A percentile compares a stretch with the other conserved stretches of the same genome.
Evolutionary conservation across 2,113 vertebrate species (phyloP).

Genomic region (Menidia beryllina): DNA sequence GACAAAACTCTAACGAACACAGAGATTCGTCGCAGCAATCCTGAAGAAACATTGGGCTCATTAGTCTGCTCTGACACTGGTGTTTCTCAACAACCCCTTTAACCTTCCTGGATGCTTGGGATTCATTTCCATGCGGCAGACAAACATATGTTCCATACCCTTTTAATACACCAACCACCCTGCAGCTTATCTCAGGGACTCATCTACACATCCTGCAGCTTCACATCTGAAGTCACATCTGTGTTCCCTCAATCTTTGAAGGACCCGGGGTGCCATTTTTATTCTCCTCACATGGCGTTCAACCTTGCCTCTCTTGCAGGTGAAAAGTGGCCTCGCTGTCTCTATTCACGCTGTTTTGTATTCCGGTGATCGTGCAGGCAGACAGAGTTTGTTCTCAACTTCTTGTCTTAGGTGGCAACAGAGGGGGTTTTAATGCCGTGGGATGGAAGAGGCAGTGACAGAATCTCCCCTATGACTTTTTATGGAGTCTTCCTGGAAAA

Average conservation of each 20-base stretch:
- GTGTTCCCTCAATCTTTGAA: conserved; percentile 23
- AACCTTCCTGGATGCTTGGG: not conserved
- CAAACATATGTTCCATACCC: not conserved
- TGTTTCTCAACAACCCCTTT: conserved; percentile 25
- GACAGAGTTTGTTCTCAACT: conserved; percentile 21
- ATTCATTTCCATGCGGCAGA: conserved; percentile 2
- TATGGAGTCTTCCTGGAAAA: conserved; percentile 83
- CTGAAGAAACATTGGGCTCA: not conserved
- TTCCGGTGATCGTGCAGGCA: conserved; percentile 33
- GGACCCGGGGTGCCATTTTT: conserved; percentile 30
- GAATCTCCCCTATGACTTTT: conserved; percentile 78
- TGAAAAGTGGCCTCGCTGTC: conserved; percentile 47
- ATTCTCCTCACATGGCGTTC: conserved; percentile 41
- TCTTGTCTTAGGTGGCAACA: conserved; percentile 32
- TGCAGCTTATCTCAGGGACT: conserved; percentile 35
- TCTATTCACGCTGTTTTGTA: conserved; percentile 57
- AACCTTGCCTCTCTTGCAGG: conserved; percentile 44
- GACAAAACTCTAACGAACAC: no score
- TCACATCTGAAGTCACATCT: conserved; percentile 24
- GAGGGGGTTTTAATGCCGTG: conserved; percentile 64
- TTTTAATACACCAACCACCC: conserved; percentile 10
- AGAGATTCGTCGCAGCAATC: no score
- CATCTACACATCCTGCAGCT: conserved; percentile 35
- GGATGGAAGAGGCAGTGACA: conserved; percentile 71
- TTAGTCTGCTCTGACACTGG: conserved; percentile 4